These are phyloP conservation scores for Dryobotodes eremita DNA, from an alignment of 2,888 invertebrate species.

Conservation along the genomic window DNA sequence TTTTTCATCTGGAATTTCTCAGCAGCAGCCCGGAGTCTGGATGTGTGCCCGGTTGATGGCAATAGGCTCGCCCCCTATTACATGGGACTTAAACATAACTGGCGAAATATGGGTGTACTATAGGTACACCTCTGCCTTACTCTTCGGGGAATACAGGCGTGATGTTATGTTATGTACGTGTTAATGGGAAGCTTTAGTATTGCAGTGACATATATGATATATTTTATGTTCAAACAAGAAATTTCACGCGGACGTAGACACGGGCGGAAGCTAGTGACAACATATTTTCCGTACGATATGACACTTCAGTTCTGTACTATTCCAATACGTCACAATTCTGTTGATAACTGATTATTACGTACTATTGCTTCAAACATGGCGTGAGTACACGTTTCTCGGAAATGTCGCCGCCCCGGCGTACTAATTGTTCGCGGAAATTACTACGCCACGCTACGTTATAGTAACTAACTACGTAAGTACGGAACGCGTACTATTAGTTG, in stretches of 20 bases:
- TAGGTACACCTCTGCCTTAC: too few relatives aligned
- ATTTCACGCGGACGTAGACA: neutral
- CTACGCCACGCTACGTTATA: slow-evolving; percentile 68
- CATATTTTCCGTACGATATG: neutral
- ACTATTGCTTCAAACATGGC: slow-evolving; percentile 30
- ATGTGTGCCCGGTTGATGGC: too few relatives aligned
- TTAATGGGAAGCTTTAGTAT: too few relatives aligned
- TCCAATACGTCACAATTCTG: slow-evolving; percentile 12
- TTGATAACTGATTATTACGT: slow-evolving; percentile 42
- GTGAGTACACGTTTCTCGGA: slow-evolving; percentile 61
- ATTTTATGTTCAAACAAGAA: neutral
- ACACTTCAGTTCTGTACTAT: neutral
- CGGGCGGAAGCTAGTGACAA: too few relatives aligned
- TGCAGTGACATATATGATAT: neutral
- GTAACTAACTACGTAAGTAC: slow-evolving; percentile 50
- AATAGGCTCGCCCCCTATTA: too few relatives aligned
- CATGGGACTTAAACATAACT: too few relatives aligned
- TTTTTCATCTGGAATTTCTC: too few relatives aligned
- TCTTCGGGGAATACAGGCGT: too few relatives aligned
- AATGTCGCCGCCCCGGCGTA: slow-evolving; percentile 57
- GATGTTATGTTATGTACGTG: too few relatives aligned
- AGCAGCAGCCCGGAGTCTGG: too few relatives aligned
- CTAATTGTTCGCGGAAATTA: slow-evolving; percentile 75
- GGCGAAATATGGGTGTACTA: too few relatives aligned
- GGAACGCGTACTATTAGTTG: slow-evolving; percentile 54